Evolutionary conservation across 2,888 invertebrate genomes (phyloP), one percentile per base, ranked within the genome.

Genomic region (Eurois occulta): DNA sequence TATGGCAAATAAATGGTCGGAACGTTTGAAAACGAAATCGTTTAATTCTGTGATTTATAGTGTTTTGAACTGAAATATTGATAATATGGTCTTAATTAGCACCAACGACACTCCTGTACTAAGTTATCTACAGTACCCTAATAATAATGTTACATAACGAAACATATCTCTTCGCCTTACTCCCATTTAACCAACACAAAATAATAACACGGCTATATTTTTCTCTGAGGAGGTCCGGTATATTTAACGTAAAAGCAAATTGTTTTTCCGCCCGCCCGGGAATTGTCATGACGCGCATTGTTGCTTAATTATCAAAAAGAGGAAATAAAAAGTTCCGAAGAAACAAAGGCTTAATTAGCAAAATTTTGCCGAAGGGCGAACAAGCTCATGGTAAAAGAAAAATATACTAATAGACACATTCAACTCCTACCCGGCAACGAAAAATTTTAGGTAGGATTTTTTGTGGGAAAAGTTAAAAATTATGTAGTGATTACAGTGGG

Each of bases 261-360:
- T 84, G 74, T 78, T 81, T 84, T 84, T 78, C 69, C 67, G 66
- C 16, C 65, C 66, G 60, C 62, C 58, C 46, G 66, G 76, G 76
- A 77, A 70, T 80, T 75, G 70, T 84, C 78, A 77, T 66, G 65
- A 77, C 52, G 72, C 67, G 71, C 66, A 76, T 81, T 78, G 80
- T 86, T 80, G 74, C 72, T 81, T 78, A 86, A 81, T 84, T 86
- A 86, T 87, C 76, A 89, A 83, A 86, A 85, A 85, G 78, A 67
- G 76, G 74, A 80, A 84, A 79, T 81, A 76, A 90, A 78, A 78
- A 85, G 52, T 84, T 77, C 68, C 74, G 60, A 77, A 82, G 81
- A 77, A 78, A 87, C 86, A 87, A 87, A 86, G 79, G 87, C 84
- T 78, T 87, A 78, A 81, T 88, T 88, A 86, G 72, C 64, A 79